Base-by-base conservation (phyloP, 2,797 vertebrate genomes). In the Schizothorax lantsangensis region DNA sequence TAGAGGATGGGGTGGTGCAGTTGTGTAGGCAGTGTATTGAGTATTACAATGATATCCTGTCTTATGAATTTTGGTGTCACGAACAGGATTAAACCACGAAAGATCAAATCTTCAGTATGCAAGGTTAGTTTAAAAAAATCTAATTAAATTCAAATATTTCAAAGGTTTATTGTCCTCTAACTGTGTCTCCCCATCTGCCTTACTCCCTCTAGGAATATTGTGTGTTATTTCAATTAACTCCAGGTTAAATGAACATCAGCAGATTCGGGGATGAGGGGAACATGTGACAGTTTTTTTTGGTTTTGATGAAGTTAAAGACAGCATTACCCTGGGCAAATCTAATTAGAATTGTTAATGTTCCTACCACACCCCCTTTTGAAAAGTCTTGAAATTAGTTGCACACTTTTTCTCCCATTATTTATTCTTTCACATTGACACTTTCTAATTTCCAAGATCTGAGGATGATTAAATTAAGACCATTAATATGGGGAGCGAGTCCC, bases 401-500 rank as follows among this genome's bases (percentile, higher is more conserved):
- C 84, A 88, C 91, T 91, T 92, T 92, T 90, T 88, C 86, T 83
- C 81, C 86, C 72, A 88, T 91, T 90, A 93, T 92, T 92, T 93
- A 91, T 92, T 91, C 88, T 91, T 93, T 93, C 89, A 91, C 92
- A 91, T 94, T 94, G 92, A 94, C 90, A 91, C 88, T 91, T 91
- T 91, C 88, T 90, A 89, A 91, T 92, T 92, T 92, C 92, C 88
- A 89, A 84, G 77, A 92, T 93, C 92, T 91, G 86, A 88, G 90
- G 85, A 87, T 85, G 90, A 95, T 95, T 93, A 92, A 92, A 92
- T 95, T 91, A 92, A 90, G 89, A 75, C 79, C 91, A 93, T 95
- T 93, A 93, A 94, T 93, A 94, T 92, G 90, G 90, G 85, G 87
- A 91, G 90, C 85, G 89, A 91, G 92, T 91, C 89, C 91, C 83